Evolutionary conservation across 2,113 vertebrate genomes (phyloP).

Genomic region (Pelmatolapia mariae): DNA sequence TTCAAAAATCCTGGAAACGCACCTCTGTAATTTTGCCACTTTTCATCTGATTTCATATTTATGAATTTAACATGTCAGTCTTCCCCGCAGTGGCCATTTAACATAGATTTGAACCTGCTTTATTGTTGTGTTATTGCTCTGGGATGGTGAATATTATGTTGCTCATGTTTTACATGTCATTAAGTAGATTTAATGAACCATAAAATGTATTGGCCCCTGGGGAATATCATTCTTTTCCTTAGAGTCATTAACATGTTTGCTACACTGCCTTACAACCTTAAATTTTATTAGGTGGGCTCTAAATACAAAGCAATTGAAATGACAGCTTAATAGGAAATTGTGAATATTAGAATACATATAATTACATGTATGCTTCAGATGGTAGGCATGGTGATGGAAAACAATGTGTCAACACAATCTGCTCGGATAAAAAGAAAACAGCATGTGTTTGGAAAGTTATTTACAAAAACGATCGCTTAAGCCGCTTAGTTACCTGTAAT

Average conservation of each 20-base stretch:
- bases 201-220: neutral
- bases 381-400: neutral
- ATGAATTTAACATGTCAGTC: neutral
- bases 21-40: neutral
- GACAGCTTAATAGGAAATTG: neutral
- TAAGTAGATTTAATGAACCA: constrained; percentile 3
- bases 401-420: neutral
- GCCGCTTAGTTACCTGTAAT: neutral
- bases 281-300: neutral
- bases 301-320: neutral
- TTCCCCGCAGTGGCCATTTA: neutral
- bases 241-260: neutral
- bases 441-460: neutral
- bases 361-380: neutral
- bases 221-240: neutral
- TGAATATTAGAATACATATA: neutral
- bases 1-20: neutral
- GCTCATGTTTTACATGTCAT: neutral
- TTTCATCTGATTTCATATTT: neutral
- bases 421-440: neutral
- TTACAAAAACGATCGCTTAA: neutral
- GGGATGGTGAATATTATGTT: neutral
- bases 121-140: neutral
- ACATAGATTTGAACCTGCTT: neutral
- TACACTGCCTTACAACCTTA: neutral